Evolutionary conservation across 1,140 invertebrate genomes (phyloP).

Genomic region (Calycopis cecrops): DNA sequence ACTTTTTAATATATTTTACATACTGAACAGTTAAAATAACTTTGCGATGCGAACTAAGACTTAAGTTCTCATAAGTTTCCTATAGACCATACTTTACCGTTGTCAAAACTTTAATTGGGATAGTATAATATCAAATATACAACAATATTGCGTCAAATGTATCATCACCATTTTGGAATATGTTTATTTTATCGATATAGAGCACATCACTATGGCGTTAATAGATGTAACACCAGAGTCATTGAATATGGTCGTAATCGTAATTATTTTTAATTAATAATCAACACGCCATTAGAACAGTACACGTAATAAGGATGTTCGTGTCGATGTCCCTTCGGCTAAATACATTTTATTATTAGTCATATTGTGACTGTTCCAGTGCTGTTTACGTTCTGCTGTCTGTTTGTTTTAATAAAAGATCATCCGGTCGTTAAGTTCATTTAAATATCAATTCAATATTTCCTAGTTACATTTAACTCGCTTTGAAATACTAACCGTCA

Average conservation of each 20-base stretch:
- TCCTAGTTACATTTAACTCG: constrained; percentile 4
- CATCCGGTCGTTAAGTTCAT: constrained; percentile 28
- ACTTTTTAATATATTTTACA: no score
- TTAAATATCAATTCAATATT: constrained; percentile 19
- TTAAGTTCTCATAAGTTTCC: no score
- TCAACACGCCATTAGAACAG: constrained; percentile 67
- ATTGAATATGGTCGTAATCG: constrained; percentile 73
- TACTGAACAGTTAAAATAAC: no score
- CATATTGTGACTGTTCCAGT: constrained; percentile 27
- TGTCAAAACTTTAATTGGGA: no score
- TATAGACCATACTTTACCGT: no score
- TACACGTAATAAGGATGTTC: constrained; percentile 65
- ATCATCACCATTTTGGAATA: no score
- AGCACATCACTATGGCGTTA: constrained; percentile 56
- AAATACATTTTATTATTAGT: constrained; percentile 42
- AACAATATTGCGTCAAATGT: no score
- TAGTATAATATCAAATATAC: no score
- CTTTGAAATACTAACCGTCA: background rate
- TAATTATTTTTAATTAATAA: constrained; percentile 75
- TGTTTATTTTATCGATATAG: background rate
- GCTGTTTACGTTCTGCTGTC: constrained; percentile 28
- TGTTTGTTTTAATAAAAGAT: constrained; percentile 28
- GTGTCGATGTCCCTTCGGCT: constrained; percentile 63
- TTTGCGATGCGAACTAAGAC: no score
- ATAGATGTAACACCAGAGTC: constrained; percentile 71